A percentile compares a stretch with the other conserved stretches of the same genome.
Conservation (phyloP, 1,140 invertebrate species). For the Pantala flavescens region DNA sequence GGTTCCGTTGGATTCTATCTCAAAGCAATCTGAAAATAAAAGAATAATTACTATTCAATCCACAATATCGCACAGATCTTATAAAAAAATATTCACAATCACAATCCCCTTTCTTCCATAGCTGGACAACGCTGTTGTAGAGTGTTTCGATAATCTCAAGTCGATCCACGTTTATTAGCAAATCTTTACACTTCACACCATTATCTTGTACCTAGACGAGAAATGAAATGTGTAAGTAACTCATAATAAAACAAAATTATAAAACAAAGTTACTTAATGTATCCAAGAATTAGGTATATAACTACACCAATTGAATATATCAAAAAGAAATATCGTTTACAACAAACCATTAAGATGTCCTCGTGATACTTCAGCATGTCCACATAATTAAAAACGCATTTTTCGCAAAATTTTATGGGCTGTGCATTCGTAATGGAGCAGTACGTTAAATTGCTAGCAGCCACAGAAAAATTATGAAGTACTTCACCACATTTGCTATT, state of each 20-base stretch:
- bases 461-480: conserved; percentile 32
- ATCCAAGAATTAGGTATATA: too few species aligned
- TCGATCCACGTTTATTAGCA: conserved; percentile 42
- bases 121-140: conserved; percentile 36
- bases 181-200: conserved; percentile 39
- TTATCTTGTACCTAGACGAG: conserved; percentile 27
- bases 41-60: conserved; percentile 14
- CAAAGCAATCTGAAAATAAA: conserved; percentile 40
- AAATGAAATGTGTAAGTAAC: conserved; percentile 19
- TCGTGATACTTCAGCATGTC: conserved; percentile 36
- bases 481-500: not conserved
- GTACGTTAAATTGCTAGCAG: conserved; percentile 38
- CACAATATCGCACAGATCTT: conserved; percentile 15
- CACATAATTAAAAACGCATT: conserved; percentile 40
- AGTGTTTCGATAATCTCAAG: conserved; percentile 40
- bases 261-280: conserved; percentile 26
- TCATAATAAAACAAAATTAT: conserved; percentile 13
- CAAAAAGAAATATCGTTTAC: too few species aligned
- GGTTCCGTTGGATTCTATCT: conserved; percentile 31
- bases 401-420: conserved; percentile 42
- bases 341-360: conserved; percentile 36
- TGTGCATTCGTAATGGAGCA: conserved; percentile 41
- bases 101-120: conserved; percentile 45
- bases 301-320: too few species aligned
- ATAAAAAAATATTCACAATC: conserved; percentile 35